A percentile compares a stretch with the other conserved stretches of the same genome.
phyloP scores from a whole-genome alignment of 2,888 invertebrate species.

The Mimachlamys varia region DNA sequence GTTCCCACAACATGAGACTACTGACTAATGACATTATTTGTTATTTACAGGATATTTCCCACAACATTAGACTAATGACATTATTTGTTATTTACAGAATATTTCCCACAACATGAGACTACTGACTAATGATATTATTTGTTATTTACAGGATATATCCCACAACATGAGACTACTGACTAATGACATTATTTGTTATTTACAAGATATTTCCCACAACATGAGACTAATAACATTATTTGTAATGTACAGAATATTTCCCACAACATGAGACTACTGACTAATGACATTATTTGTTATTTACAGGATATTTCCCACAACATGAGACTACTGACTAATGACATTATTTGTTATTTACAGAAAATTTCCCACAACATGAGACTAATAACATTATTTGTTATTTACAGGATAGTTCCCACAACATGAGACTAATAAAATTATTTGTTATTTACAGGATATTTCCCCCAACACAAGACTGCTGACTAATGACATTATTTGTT shows the following conservation, averaged over 20 bases:
- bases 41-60: conserved; percentile 72
- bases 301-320: conserved; percentile 75
- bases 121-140: conserved; percentile 72
- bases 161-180: conserved; percentile 75
- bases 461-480: too few species aligned
- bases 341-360: conserved; percentile 61
- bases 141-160: conserved; percentile 71
- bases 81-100: conserved; percentile 65
- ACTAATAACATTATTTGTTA: conserved; percentile 62
- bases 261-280: conserved; percentile 74
- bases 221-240: conserved; percentile 72
- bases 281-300: conserved; percentile 66
- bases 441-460: too few species aligned
- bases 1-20: conserved; percentile 74
- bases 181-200: conserved; percentile 63
- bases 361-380: conserved; percentile 77
- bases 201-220: conserved; percentile 75
- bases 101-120: conserved; percentile 75
- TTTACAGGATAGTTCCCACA: conserved; percentile 74
- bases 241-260: conserved; percentile 72
- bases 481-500: too few species aligned
- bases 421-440: conserved; percentile 75
- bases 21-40: conserved; percentile 71
- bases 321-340: conserved; percentile 76
- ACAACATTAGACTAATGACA: conserved; percentile 75